Evolutionary conservation across 2,113 vertebrate genomes (phyloP), one percentile per base, ranked within the genome.

Genomic region (Aegotheles bennettii): DNA sequence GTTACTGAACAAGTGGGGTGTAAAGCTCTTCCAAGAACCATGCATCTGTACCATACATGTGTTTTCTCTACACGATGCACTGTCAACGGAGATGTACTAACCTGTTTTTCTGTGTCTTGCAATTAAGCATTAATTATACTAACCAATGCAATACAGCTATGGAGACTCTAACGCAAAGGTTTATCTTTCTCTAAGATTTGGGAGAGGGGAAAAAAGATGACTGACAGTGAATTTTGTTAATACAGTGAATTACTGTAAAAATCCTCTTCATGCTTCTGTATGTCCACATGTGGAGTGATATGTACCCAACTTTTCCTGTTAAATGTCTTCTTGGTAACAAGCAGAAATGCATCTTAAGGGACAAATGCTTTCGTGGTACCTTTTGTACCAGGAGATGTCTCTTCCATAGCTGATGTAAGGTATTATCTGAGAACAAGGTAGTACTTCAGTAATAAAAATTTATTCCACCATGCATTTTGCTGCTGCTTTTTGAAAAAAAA

Each of bases 1-100:
- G 29, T 60, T 87, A 73, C 67, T 89, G 59, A 42, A 79, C 8
- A 70, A 36, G 21, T 87, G 68, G 24, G n/a, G 91, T 14, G 16
- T 36, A 4, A 94, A 96, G 83, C 85, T 57, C 80, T 96, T 97
- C 80, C 93, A 94, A 64, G 93, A 96, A 28, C 76, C 28, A 11
- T 94, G 19, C 19, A 76, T 61, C 25, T 45, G 18, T 73, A 53
- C 48, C 23, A 31, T 56, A 48, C 26, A 35, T 68, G n/a, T 90
- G 42, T 82, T 69, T 77, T 47, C 63, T 92, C 19, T 65, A 59
- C 90, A 45, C 69, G 25, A 85, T 60, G 13, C 51, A 51, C 56
- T 77, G 78, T 31, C 61, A 88, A 73, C 84, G 84, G 53, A 92
- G 38, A 80, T 54, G 42, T 60, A 61, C 51, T 76, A 87, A 67